Evolutionary conservation across 2,888 invertebrate genomes (phyloP), one percentile per base, ranked within the genome.

Genomic region (Chymomyza procnemis): DNA sequence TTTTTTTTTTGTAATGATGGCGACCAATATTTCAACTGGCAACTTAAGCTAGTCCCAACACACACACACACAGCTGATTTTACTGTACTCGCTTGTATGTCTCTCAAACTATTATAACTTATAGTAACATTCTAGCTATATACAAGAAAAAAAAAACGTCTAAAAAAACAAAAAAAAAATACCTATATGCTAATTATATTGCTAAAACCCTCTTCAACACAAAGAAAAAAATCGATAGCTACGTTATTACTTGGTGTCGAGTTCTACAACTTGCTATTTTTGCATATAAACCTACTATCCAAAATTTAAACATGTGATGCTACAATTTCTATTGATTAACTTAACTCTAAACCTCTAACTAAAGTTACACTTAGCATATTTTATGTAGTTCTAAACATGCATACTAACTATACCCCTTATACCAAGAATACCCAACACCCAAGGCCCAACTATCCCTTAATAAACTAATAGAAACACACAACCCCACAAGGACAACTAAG

Each of bases 401-500:
- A 41, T 41, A 41, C 12, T 52, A 61, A 16, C 8, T 46, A 50
- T 18, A n/a, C n/a, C n/a, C n/a, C n/a, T 63, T 67, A 48, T 58
- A 50, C 63, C 12, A 26, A 26, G n/a, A 30, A 30, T 30, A 41
- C 34, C 34, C 9, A 41, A 41, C 9, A n/a, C n/a, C n/a, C n/a
- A n/a, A n/a, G n/a, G n/a, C n/a, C n/a, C n/a, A n/a, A n/a, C n/a
- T n/a, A n/a, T n/a, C n/a, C n/a, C n/a, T n/a, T n/a, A n/a, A n/a
- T n/a, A n/a, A n/a, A n/a, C n/a, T n/a, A n/a, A n/a, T n/a, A n/a
- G n/a, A n/a, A n/a, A n/a, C n/a, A n/a, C n/a, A n/a, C n/a, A n/a
- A n/a, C n/a, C n/a, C 19, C 9, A 46, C 30, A 63, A 68, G 41
- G 5, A 14, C n/a, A n/a, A 34, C 48, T 41, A 57, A 4, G 61